Conservation (phyloP, 92 coral and sea anemone genomes). For the Umimayanthus chanpuru region DNA sequence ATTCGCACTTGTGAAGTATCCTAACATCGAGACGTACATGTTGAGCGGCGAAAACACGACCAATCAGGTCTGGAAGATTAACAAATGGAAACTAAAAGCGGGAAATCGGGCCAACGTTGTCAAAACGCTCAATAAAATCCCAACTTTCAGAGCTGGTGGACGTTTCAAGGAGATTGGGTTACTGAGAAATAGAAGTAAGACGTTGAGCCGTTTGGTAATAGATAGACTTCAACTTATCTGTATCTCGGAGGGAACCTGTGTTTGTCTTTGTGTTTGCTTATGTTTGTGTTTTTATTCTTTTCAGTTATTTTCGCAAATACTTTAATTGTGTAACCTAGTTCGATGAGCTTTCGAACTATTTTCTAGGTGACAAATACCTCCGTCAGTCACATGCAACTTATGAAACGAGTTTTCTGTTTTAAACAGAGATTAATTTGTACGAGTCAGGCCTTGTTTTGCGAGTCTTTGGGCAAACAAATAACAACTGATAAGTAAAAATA, state of each 20-base stretch:
- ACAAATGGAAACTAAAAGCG: not conserved
- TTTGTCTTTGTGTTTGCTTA: not conserved
- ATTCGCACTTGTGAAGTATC: slow-evolving; percentile 14
- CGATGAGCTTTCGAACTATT: no score
- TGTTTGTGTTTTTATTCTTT: no score
- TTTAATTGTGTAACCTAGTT: no score
- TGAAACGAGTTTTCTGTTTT: no score
- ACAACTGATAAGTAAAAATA: no score
- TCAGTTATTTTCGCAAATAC: no score
- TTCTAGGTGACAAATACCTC: no score
- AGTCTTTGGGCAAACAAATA: no score
- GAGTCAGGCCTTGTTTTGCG: no score
- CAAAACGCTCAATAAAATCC: not conserved
- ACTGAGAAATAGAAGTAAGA: slow-evolving; percentile 12
- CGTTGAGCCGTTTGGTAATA: not conserved
- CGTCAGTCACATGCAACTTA: no score
- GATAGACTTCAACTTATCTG: no score
- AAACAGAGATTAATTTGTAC: no score
- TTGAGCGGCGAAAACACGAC: slow-evolving; percentile 1
- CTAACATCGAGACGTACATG: slow-evolving; percentile 15
- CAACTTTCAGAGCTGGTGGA: slow-evolving; percentile 4
- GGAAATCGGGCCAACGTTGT: not conserved
- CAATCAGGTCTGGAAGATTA: slow-evolving; percentile 14
- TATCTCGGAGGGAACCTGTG: not conserved
- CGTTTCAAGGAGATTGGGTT: slow-evolving; percentile 15